phyloP scores from a whole-genome alignment of 2,888 invertebrate species.

The Nomada fabriciana region DNA sequence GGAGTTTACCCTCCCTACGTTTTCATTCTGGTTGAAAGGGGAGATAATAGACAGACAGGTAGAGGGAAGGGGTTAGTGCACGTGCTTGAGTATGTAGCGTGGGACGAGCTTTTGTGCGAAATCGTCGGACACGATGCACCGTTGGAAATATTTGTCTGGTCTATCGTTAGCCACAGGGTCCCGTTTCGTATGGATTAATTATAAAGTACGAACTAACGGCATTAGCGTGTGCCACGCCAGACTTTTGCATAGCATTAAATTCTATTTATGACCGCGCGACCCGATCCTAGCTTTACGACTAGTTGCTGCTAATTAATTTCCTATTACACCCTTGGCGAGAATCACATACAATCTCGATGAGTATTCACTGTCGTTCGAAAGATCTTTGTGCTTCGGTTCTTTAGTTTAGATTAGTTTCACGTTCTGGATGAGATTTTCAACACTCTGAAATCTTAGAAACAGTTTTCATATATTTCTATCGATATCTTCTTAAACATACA shows the following conservation, averaged over 20 bases:
- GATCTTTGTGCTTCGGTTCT: no score
- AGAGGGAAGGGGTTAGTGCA: not conserved
- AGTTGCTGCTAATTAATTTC: constrained; percentile 46
- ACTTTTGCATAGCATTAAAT: constrained; percentile 52
- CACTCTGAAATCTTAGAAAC: no score
- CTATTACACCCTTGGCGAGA: constrained; percentile 10
- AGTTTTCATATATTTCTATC: no score
- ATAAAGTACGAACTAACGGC: constrained; percentile 40
- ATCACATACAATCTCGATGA: not conserved
- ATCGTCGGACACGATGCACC: not conserved
- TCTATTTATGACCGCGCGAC: constrained; percentile 29
- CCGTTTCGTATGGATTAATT: constrained; percentile 45
- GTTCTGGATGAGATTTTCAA: no score
- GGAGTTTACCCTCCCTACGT: not conserved
- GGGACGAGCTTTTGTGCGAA: constrained; percentile 1
- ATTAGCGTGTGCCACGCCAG: constrained; percentile 22
- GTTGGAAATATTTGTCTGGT: constrained; percentile 27
- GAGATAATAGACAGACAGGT: not conserved
- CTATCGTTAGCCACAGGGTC: constrained; percentile 10
- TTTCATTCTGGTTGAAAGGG: not conserved
- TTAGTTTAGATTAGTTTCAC: no score
- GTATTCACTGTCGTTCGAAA: not conserved
- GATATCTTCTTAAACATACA: no score
- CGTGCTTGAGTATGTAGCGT: constrained; percentile 8
- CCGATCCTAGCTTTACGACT: constrained; percentile 30